These are phyloP conservation scores for Cheirogaleus medius DNA, from an alignment of 2,113 vertebrate species.

Conservation along the genomic window DNA sequence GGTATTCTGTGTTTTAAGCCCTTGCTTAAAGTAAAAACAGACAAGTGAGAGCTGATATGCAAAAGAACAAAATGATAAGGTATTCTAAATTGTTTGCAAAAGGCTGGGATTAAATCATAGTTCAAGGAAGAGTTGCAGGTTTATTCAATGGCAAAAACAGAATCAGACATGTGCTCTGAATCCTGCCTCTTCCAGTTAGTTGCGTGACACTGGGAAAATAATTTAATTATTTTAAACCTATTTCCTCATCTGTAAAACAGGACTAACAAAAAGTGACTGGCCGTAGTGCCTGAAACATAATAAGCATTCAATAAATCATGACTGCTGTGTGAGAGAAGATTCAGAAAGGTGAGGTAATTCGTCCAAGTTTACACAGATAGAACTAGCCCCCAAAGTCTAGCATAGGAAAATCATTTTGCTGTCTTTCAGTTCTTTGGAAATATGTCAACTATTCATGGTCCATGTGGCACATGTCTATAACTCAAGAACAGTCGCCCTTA, in stretches of 20 bases:
- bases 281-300: not conserved
- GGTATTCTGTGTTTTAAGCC: not conserved
- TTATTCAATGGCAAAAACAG: not conserved
- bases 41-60: not conserved
- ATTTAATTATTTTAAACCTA: constrained; percentile 44
- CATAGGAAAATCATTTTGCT: not conserved
- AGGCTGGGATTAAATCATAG: not conserved
- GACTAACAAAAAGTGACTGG: not conserved
- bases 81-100: constrained; percentile 3
- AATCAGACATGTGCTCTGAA: not conserved
- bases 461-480: not conserved
- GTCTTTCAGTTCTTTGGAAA: constrained; percentile 30
- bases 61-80: constrained; percentile 30
- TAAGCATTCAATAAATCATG: not conserved
- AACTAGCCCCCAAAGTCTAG: not conserved
- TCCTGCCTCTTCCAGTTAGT: not conserved
- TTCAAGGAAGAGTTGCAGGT: not conserved
- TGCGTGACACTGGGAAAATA: not conserved
- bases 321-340: not conserved
- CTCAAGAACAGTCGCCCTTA: not conserved
- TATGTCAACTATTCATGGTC: not conserved
- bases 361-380: not conserved
- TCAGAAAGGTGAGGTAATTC: not conserved
- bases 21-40: constrained; percentile 23
- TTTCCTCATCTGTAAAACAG: constrained; percentile 28